These are phyloP conservation scores for Sebastolobus altivelis DNA, from an alignment of 2,797 vertebrate genomes.

Conservation along the genomic window DNA sequence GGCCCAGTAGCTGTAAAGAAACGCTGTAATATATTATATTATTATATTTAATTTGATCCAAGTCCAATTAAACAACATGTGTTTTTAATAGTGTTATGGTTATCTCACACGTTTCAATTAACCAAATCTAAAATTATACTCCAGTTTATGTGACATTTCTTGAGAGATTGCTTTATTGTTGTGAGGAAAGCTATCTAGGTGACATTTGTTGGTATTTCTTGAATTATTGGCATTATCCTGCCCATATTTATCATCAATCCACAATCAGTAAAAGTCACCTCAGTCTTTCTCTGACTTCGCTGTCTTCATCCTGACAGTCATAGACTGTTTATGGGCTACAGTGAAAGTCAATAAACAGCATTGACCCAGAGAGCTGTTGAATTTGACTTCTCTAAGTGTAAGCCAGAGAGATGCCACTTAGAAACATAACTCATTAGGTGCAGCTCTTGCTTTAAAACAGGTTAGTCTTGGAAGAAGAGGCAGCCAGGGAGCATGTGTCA, in stretches of 20 bases:
- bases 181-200: not conserved
- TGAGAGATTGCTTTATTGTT: not conserved
- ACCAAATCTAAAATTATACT: not conserved
- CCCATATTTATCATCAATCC: not conserved
- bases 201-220: not conserved
- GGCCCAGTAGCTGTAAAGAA: not conserved
- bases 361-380: conserved; percentile 16
- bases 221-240: not conserved
- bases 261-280: not conserved
- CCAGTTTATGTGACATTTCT: not conserved
- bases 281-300: not conserved
- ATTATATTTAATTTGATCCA: not conserved
- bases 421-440: conserved; percentile 34
- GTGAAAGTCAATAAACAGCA: conserved; percentile 23
- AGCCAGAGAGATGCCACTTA: conserved; percentile 14
- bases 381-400: conserved; percentile 15
- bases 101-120: not conserved
- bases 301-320: not conserved
- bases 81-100: not conserved
- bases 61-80: not conserved
- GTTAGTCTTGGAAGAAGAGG: conserved; percentile 60
- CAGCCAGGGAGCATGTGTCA: conserved; percentile 49
- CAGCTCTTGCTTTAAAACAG: conserved; percentile 59
- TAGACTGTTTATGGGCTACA: not conserved
- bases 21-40: not conserved